Base-by-base conservation (phyloP, 2,113 vertebrate species). In the Eptesicus fuscus region DNA sequence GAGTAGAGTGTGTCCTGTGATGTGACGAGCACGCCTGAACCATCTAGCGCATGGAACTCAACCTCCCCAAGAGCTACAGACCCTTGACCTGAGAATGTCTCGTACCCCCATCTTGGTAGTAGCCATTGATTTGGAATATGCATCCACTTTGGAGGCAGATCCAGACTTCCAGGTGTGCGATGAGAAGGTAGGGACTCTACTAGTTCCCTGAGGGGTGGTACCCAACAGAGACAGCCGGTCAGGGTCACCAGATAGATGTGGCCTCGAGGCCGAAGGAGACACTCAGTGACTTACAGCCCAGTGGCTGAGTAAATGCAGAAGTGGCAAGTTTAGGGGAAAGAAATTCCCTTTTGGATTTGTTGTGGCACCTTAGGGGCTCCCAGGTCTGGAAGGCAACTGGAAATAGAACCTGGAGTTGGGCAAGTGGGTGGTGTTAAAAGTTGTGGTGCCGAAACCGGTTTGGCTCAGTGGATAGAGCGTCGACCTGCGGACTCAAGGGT, bases 1-100 rank as follows among this genome's bases (percentile, higher is more conserved):
- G 32, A 47, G 28, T 10, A 44, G 32, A 32, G 23, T 11, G 35
- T 42, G 10, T 37, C 44, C 28, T 0, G 0, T 10, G 18, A 56
- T 32, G 25, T 47, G 23, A 32, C 7, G 9, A 23, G 25, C 7
- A 1, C 5, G 0, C 42, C 76, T 47, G 67, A 63, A 8, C 28
- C 30, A 9, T 28, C 22, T 53, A 9, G n/a, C 0, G 0, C 69
- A 5, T 3, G 7, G 1, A 8, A 5, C 10, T 30, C 40, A 2
- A 20, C 47, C 51, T 92, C 16, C 67, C 20, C 76, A 14, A 20
- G 25, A 18, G 30, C 37, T 25, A 18, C 12, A 47, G 47, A 14
- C 37, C 70, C 25, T 32, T 14, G 53, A 7, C 37, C 4, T 32
- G 47, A 1, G 4, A 17, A 28, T 11, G 12, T 77, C 40, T 44